Percentiles rank a stretch among this genome's conserved stretches.
These are phyloP conservation scores for Simalia tracyae DNA, from an alignment of 2,797 vertebrate species.

Conservation along the genomic window DNA sequence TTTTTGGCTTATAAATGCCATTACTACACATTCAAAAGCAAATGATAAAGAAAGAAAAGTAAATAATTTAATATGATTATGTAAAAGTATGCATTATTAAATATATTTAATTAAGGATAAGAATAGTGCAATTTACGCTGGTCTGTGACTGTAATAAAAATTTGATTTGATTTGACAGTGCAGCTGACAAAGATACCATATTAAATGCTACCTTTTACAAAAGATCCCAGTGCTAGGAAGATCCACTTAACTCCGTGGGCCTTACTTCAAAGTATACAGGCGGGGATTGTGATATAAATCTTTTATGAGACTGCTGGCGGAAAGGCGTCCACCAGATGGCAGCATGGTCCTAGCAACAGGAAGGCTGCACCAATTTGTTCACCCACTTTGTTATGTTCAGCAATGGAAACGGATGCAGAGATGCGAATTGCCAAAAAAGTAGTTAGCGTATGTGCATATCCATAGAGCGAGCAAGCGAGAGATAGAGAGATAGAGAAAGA, in stretches of 20 bases:
- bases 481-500: background rate
- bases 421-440: background rate
- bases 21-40: background rate
- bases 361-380: background rate
- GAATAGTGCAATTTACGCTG: background rate
- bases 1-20: background rate
- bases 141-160: background rate
- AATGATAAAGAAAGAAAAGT: background rate
- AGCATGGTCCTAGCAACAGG: conserved; percentile 7
- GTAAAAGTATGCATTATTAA: background rate
- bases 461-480: background rate
- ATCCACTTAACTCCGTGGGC: background rate
- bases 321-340: conserved; percentile 35
- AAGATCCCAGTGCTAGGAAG: background rate
- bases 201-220: background rate
- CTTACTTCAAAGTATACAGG: background rate
- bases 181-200: background rate
- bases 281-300: background rate
- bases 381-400: background rate
- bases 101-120: background rate
- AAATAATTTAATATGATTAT: fast-evolving
- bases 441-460: background rate
- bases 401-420: background rate
- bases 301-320: background rate
- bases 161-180: background rate